Base-by-base conservation (phyloP, 2,113 vertebrate genomes). In the Peromyscus californicus region DNA sequence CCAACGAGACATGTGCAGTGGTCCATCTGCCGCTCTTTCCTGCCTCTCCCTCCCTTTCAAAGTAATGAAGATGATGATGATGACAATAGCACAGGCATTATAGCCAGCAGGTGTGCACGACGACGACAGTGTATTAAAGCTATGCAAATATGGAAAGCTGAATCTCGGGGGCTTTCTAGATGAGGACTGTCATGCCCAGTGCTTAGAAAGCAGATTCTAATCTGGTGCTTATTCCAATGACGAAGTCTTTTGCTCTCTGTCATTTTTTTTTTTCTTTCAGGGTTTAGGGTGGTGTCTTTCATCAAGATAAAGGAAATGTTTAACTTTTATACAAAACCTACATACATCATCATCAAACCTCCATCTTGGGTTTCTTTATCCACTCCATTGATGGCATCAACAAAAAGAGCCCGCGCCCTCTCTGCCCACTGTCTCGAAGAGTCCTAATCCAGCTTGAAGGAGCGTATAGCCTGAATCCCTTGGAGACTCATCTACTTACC, bases 261-360 rank as follows among this genome's bases (percentile, higher is more conserved):
- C 75, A 42, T 94, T 83, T 89, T 33, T 33, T 33, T 69, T 24
- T 6, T 9, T 72, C 70, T 22, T 7, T 48, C 33, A 80, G 67
- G 19, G 24, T 17, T 93, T 67, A 63, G 79, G 54, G 57, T 75
- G 4, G 10, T 65, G 3, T 70, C 54, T 95, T 75, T 67, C 15
- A 63, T 26, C 16, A n/a, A 76, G 15, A n/a, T 15, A 48, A 79
- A 88, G 29, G 19, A 87, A 89, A n/a, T 48, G 12, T 36, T 65
- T 39, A 22, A 36, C 80, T 95, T 76, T 93, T 31, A 75, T 59
- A 80, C 17, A 63, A 94, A 95, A 2, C 15, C 19, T 39, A 21
- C 69, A 7, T n/a, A 19, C 70, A 5, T 16, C 33, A 57, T 39
- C 75, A 54, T 88, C 67, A 92, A 59, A 36, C 2, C 9, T 39